A percentile compares a stretch with the other conserved stretches of the same genome.
These are phyloP conservation scores for Molanna angustata DNA, from an alignment of 2,888 invertebrate genomes.

Conservation along the genomic window DNA sequence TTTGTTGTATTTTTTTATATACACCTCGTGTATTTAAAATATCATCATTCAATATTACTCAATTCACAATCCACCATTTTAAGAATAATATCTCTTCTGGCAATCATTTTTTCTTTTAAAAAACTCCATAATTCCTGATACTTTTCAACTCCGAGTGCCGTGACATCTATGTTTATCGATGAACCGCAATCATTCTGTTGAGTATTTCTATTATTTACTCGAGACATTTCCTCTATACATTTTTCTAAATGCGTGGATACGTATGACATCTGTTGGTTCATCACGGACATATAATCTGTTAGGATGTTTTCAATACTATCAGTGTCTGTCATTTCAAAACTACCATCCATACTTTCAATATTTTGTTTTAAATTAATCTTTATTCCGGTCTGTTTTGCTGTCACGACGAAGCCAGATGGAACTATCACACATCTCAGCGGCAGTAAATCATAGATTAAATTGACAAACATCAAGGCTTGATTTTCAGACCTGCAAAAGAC, in stretches of 20 bases:
- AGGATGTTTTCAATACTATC: neutral
- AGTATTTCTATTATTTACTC: slow-evolving; percentile 10
- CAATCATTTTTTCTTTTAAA: slow-evolving; percentile 14
- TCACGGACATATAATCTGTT: slow-evolving; percentile 11
- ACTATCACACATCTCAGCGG: slow-evolving; percentile 20
- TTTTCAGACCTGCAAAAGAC: slow-evolving; percentile 17
- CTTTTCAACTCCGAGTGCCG: slow-evolving; percentile 15
- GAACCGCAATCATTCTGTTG: slow-evolving; percentile 13
- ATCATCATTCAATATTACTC: too few relatives aligned
- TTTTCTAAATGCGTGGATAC: slow-evolving; percentile 23
- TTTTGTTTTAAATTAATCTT: neutral
- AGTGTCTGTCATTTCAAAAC: slow-evolving; percentile 6
- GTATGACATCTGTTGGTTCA: slow-evolving; percentile 23
- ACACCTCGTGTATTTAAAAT: too few relatives aligned
- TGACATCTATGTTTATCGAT: slow-evolving; percentile 26
- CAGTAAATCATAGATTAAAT: slow-evolving; percentile 24
- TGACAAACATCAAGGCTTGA: slow-evolving; percentile 25
- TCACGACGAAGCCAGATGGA: slow-evolving; percentile 16
- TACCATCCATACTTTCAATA: slow-evolving; percentile 17
- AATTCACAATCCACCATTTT: too few relatives aligned
- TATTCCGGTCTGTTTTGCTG: slow-evolving; percentile 4
- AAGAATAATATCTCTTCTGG: slow-evolving; percentile 6
- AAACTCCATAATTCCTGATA: slow-evolving; percentile 24
- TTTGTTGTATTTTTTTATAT: too few relatives aligned
- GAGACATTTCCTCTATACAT: slow-evolving; percentile 29